Percentiles rank a stretch among this genome's conserved stretches.
Conservation (phyloP, 2,113 vertebrate genomes). For the Megaceryle torquata region DNA sequence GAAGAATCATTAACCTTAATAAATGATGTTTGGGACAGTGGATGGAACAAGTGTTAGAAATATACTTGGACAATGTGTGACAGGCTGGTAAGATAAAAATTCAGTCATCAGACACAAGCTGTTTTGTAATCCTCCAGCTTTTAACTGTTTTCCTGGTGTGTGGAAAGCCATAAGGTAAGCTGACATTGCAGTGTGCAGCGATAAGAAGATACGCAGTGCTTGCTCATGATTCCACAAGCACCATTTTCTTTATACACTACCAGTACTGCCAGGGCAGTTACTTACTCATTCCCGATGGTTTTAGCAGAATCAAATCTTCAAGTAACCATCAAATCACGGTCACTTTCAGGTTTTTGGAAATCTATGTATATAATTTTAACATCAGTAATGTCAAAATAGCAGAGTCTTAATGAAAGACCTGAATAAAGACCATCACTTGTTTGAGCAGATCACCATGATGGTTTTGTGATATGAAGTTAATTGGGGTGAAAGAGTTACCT, state of each 20-base stretch:
- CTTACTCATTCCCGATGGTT: neutral
- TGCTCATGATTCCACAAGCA: neutral
- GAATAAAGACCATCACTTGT: neutral
- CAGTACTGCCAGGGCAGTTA: neutral
- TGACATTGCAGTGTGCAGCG: neutral
- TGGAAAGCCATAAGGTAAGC: neutral
- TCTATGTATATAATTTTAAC: neutral
- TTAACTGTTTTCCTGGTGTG: neutral
- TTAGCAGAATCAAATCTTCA: neutral
- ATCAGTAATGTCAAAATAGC: neutral
- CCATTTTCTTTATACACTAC: neutral
- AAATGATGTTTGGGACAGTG: neutral
- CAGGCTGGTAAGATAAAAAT: neutral
- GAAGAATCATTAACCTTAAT: neutral
- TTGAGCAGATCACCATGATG: neutral
- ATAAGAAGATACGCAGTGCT: neutral
- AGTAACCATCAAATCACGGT: neutral
- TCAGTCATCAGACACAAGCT: neutral
- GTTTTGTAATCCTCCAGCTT: neutral
- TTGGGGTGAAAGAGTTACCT: neutral
- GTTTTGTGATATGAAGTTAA: neutral
- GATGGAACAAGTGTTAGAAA: neutral
- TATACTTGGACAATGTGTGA: neutral
- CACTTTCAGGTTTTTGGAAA: neutral
- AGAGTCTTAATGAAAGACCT: neutral